These are phyloP conservation scores for Sciurus carolinensis DNA, from an alignment of 2,797 vertebrate species.

Conservation along the genomic window DNA sequence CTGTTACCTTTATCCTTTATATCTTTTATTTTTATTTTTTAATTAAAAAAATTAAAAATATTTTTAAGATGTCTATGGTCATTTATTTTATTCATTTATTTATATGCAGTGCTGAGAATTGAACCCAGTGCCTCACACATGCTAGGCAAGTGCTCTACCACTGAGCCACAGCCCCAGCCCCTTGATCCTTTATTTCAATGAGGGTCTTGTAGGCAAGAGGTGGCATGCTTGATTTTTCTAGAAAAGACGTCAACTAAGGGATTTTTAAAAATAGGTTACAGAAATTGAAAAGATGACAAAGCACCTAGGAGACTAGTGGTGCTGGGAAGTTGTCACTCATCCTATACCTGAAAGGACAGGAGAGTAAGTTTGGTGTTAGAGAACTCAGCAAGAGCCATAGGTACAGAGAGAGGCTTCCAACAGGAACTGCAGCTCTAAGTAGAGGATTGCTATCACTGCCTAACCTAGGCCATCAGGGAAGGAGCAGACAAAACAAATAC, in stretches of 20 bases:
- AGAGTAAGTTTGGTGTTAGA: background rate
- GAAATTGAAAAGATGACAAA: background rate
- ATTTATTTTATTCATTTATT: no score
- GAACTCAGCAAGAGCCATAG: background rate
- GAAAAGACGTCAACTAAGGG: slow-evolving; percentile 17
- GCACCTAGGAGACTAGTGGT: background rate
- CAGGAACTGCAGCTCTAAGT: background rate
- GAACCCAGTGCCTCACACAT: no score
- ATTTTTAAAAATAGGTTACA: background rate
- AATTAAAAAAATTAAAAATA: no score
- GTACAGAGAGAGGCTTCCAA: no score
- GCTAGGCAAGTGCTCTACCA: no score
- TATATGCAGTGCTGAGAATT: no score
- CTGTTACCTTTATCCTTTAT: slow-evolving; percentile 3
- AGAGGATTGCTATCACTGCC: background rate
- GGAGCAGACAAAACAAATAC: background rate
- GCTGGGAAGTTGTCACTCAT: background rate
- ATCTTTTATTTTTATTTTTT: background rate
- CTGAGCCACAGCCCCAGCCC: background rate
- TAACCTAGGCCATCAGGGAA: background rate
- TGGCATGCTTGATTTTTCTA: background rate
- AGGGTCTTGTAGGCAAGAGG: background rate
- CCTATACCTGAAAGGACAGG: background rate
- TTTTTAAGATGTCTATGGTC: no score
- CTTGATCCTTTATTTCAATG: background rate